Base-by-base conservation (phyloP, 2,797 vertebrate genomes). In the Amniataba percoides region DNA sequence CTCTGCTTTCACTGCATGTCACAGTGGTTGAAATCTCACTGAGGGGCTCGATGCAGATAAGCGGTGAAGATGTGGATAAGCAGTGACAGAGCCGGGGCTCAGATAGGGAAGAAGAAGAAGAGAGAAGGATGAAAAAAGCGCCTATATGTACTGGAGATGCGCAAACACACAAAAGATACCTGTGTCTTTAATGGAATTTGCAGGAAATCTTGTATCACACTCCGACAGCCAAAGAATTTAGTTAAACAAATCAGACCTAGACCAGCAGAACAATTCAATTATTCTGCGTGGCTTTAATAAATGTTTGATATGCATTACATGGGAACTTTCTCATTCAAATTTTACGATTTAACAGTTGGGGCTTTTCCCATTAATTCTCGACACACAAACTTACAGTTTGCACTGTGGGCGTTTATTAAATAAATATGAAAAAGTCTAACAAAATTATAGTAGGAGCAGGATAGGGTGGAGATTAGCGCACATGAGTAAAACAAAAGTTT, bases 221-320 rank as follows among this genome's bases (percentile, higher is more conserved):
- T 96, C 95, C 94, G 94, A 96, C 96, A 97, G 95, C 95, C 96
- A 96, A 95, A 96, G 95, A 96, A 96, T 97, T 91, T 96, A 96
- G 96, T 97, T 96, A 95, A 97, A 97, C 95, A 97, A 96, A 96
- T 95, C 95, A 94, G 94, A 93, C 93, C 81, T 93, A 95, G 94
- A 95, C 94, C 95, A 89, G 95, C 96, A 95, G 96, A 97, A 97
- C 96, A 97, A 97, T 97, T 99, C 96, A 98, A 97, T 98, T 98
- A 97, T 96, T 96, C 95, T 93, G 95, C 92, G 79, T 88, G 89
- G 95, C 95, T 97, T 96, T 97, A 97, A 97, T 97, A 97, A 97
- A 97, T 96, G 96, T 96, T 96, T 95, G 96, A 95, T 95, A 94
- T 96, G 96, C 95, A 95, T 96, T 96, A 96, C 95, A 96, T 95